Base-by-base conservation (phyloP, 2,888 invertebrate species). In the Lordiphosa andalusiaca region DNA sequence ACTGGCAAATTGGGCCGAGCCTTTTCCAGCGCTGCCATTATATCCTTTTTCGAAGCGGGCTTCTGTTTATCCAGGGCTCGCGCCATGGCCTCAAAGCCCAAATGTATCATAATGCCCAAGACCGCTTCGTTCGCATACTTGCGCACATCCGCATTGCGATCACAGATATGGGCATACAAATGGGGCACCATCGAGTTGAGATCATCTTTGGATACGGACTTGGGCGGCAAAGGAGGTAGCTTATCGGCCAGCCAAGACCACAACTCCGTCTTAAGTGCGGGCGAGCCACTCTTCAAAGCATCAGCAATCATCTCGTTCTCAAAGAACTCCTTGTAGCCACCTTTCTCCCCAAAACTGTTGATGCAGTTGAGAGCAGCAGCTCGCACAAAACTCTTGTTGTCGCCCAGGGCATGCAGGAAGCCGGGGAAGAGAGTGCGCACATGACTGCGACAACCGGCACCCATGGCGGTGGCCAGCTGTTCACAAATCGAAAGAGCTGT, bases 81-180 rank as follows among this genome's bases (percentile, higher is more conserved):
- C 0, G 87, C 67, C 88, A 90, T 88, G 0, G 86, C 64, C 1
- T 90, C 90, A 54, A 94, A 97, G 1, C 98, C 96, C 6, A 96
- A 91, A 87, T 98, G 98, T 67, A 97, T 93, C 98, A 98, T 98
- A 77, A 97, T 93, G 3, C 97, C 97, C 40, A 97, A 90, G 36
- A 98, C 93, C 39, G 96, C 95, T 86, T 98, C 98, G 53, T 94
- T 94, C 1, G 97, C 94, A 82, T 95, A 95, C 87, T 96, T 97
- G 9, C 98, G 92, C 4, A 98, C 98, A 71, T 98, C 98, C 0
- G 93, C 95, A 86, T 94, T 96, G 53, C 98, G 92, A 90, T 98
- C 98, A 87, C 97, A 98, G 58, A 98, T 89, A 83, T 96, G 95
- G 36, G 93, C 91, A 89, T 93, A 96, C 52, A 98, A 89, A 71